Evolutionary conservation across 1,140 invertebrate species (phyloP), one percentile per base, ranked within the genome.

Genomic region (Asbolus verrucosus): DNA sequence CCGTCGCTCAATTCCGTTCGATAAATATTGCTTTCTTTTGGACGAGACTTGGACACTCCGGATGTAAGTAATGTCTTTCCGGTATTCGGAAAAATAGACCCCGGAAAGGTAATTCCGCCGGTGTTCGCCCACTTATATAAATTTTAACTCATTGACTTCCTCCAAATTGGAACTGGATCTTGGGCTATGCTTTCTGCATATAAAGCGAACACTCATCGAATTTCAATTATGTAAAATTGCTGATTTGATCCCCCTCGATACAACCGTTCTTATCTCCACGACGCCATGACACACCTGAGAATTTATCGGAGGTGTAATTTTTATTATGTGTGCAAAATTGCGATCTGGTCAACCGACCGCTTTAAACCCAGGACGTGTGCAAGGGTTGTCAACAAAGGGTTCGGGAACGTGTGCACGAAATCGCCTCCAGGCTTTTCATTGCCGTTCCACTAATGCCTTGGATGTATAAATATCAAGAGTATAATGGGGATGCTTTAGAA

Each of bases 201-300:
- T 69, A 14, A 31, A 69, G 62, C 18, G 36, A 61, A 30, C 33
- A 16, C 38, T 62, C 60, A 69, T 69, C 67, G 67, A 62, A 69
- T 69, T 69, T 69, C 67, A 69, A 61, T 69, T 61, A 69, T 61
- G 50, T 39, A 19, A 63, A 69, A 69, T 69, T 63, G 67, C 67
- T 69, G 67, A 69, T 69, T 69, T 65, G 19, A 21, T 21, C 46
- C 27, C 21, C 46, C 46, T 54, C 46, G 2, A 27, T 54, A 54
- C 21, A 54, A 24, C 19, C 19, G 19, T 27, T 24, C 46, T 27
- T 27, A 54, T 27, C 46, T 19, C 21, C n/a, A n/a, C n/a, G n/a
- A 54, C 21, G 19, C 19, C 41, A 54, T n/a, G 21, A 24, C 21
- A 54, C 46, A 54, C 46, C 46, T 54, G 46, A 31, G n/a, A 21